phyloP scores from a whole-genome alignment of 2,888 invertebrate species.

The Ctenicera cuprea region DNA sequence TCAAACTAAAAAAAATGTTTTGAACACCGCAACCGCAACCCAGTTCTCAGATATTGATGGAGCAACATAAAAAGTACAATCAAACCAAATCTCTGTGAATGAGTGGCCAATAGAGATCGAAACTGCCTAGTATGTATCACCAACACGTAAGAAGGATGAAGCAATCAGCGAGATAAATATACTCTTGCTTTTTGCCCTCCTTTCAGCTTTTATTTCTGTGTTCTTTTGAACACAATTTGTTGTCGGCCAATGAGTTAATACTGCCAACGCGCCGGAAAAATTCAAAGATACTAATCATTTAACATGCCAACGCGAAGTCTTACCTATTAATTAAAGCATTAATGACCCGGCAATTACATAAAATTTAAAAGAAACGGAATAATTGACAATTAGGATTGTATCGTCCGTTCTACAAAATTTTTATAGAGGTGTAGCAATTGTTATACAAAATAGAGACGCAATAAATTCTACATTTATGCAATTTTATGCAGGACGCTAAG shows the following conservation, averaged over 20 bases:
- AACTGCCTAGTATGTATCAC: constrained; percentile 65
- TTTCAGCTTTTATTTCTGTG: constrained; percentile 30
- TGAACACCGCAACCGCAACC: constrained; percentile 19
- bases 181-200: constrained; percentile 61
- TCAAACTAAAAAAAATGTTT: constrained; percentile 25
- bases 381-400: too few species aligned
- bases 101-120: constrained; percentile 67
- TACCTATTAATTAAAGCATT: too few species aligned
- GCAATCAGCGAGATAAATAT: constrained; percentile 69
- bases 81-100: constrained; percentile 69
- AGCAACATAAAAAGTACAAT: constrained; percentile 63
- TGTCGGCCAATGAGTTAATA: constrained; percentile 16
- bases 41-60: constrained; percentile 55
- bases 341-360: too few species aligned
- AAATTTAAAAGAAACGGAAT: too few species aligned
- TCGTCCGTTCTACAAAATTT: too few species aligned
- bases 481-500: too few species aligned
- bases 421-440: too few species aligned
- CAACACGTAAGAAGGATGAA: constrained; percentile 67
- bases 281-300: too few species aligned
- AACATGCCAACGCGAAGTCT: too few species aligned
- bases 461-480: too few species aligned
- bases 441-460: too few species aligned
- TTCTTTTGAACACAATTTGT: constrained; percentile 40
- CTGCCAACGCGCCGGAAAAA: neutral